Evolutionary conservation across 2,797 vertebrate species (phyloP), one percentile per base, ranked within the genome.

Genomic region (Vipera ursinii): DNA sequence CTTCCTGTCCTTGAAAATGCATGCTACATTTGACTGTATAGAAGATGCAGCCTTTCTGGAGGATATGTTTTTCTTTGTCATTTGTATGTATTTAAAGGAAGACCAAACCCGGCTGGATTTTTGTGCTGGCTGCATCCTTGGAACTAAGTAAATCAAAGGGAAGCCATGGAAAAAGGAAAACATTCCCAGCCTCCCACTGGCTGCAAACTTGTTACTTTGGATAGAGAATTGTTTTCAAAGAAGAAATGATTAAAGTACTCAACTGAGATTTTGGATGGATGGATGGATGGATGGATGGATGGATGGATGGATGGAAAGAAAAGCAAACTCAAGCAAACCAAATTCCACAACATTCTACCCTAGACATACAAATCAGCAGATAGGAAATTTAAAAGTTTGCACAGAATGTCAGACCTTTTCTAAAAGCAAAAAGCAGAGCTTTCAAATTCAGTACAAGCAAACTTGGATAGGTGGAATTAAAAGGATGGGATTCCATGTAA

Each of bases 31-130:
- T 0, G 90, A 88, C 94, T 0, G 0, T 55, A 89, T 28, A 91
- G 95, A 93, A 95, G 96, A 60, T 44, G 89, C 94, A 93, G 96
- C 92, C 32, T 86, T 85, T 87, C 85, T 91, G 92, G 32, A 86
- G 26, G 56, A 48, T 59, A 59, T 88, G 61, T 95, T 93, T 96
- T 95, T 69, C 92, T 91, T 92, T 48, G 87, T 94, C 0, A 0
- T 89, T 92, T 0, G 0, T 87, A 85, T 78, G 44, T 94, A 28
- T 61, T 91, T 90, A 94, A 92, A 93, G 65, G 90, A 89, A 85
- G 87, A 91, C 93, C 93, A 95, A 56, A 6, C 8, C 38, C 9
- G 17, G 69, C 59, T 88, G 56, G 51, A 53, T 60, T 44, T 93
- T 92, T 20, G 26, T 38, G 93, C 90, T n/a, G 88, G 20, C 87